These are phyloP conservation scores for Byasa hedistus DNA, from an alignment of 2,888 invertebrate species.

Conservation along the genomic window DNA sequence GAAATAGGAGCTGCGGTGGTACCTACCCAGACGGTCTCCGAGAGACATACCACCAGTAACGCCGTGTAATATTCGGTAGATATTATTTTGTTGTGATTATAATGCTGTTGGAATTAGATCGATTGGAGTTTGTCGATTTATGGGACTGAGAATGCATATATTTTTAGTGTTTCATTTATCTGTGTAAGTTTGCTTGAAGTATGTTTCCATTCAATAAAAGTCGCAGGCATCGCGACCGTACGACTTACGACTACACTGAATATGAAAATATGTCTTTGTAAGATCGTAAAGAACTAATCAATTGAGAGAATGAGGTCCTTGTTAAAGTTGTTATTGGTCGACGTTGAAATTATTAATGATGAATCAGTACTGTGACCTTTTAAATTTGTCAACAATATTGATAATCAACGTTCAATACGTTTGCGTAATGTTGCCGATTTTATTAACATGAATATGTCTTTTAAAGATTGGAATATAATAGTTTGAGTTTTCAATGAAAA, in stretches of 20 bases:
- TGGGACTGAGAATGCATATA: too few relatives aligned
- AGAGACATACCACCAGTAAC: too few relatives aligned
- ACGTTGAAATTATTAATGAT: not conserved
- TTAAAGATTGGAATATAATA: not conserved
- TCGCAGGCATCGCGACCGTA: not conserved
- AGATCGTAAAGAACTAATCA: not conserved
- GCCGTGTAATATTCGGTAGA: too few relatives aligned
- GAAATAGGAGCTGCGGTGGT: too few relatives aligned
- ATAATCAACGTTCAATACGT: not conserved
- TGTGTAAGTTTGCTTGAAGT: too few relatives aligned
- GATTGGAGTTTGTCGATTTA: too few relatives aligned
- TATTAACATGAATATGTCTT: not conserved
- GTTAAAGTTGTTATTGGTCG: not conserved
- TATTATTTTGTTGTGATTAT: too few relatives aligned
- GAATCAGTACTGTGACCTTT: not conserved
- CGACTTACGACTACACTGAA: too few relatives aligned
- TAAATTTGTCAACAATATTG: not conserved
- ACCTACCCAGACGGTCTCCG: too few relatives aligned
- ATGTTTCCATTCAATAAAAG: not conserved
- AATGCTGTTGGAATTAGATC: too few relatives aligned
- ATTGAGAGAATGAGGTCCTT: constrained; percentile 5
- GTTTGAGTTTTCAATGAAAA: not conserved
- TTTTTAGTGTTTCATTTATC: too few relatives aligned
- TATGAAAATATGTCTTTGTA: not conserved
- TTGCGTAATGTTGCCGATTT: not conserved